Conservation (phyloP, 2,797 vertebrate genomes). For the Typhlichthys eigenmanni region DNA sequence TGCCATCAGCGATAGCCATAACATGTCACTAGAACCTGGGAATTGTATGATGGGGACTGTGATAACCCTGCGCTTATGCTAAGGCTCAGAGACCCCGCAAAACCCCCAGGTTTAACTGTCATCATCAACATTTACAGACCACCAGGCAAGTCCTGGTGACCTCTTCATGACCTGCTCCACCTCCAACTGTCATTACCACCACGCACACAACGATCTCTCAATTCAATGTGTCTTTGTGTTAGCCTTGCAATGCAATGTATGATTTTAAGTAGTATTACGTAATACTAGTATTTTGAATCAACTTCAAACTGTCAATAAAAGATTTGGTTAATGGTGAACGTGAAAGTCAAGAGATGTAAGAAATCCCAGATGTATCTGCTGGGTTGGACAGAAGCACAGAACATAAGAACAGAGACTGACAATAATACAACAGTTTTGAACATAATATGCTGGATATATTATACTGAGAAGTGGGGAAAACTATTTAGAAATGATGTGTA, state of each 20-base stretch:
- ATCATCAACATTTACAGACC: slow-evolving; percentile 61
- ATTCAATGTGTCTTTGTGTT: slow-evolving; percentile 3
- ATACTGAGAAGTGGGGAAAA: too few species aligned
- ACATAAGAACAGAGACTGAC: background rate
- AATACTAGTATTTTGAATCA: too few species aligned
- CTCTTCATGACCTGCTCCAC: slow-evolving; percentile 63
- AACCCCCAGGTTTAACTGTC: slow-evolving; percentile 39
- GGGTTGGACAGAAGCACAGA: background rate
- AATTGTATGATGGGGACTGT: slow-evolving; percentile 50
- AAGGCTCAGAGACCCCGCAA: slow-evolving; percentile 22
- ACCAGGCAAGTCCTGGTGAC: slow-evolving; percentile 62
- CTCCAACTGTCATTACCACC: slow-evolving; percentile 55
- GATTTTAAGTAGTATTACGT: background rate
- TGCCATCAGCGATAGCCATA: slow-evolving; percentile 70
- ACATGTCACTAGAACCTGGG: slow-evolving; percentile 65
- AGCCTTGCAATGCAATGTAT: background rate
- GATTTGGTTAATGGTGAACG: background rate
- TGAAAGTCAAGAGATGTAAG: background rate
- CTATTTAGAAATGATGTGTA: too few species aligned
- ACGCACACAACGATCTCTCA: slow-evolving; percentile 40
- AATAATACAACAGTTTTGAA: background rate
- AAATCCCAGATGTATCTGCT: background rate
- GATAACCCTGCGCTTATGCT: slow-evolving; percentile 54
- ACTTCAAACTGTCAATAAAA: background rate
- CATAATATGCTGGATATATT: too few species aligned